Conservation (phyloP, 1,140 invertebrate genomes). For the Lepidurus couesii region DNA sequence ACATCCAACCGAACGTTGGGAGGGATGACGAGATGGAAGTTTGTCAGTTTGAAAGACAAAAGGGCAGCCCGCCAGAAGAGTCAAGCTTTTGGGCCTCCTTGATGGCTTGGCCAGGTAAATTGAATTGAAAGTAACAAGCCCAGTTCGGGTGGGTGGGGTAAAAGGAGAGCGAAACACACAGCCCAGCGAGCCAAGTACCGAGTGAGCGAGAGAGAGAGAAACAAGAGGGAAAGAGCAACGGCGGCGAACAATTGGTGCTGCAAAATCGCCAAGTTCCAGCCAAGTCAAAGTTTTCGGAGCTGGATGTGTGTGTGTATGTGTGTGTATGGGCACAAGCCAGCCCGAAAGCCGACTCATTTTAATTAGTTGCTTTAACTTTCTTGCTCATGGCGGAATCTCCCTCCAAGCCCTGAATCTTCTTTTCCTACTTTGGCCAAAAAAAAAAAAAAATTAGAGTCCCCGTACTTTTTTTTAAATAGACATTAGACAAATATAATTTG, state of each 20-base stretch:
- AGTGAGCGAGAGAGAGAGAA: too few species aligned
- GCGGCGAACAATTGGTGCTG: conserved; percentile 15
- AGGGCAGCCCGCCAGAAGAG: background rate
- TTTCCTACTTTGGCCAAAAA: background rate
- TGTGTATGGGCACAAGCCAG: background rate
- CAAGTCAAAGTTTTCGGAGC: background rate
- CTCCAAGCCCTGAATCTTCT: too few species aligned
- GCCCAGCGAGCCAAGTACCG: too few species aligned
- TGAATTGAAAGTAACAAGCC: conserved; percentile 7
- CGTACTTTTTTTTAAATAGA: too few species aligned
- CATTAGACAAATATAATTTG: too few species aligned
- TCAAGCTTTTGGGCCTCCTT: background rate
- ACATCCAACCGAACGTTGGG: background rate
- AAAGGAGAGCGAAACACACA: background rate
- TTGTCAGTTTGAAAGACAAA: background rate
- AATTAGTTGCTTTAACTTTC: conserved; percentile 18
- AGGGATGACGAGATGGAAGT: background rate
- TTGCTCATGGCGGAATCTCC: background rate
- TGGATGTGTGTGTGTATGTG: background rate
- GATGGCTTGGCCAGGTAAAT: conserved; percentile 12
- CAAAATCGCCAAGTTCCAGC: conserved; percentile 21
- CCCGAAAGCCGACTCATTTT: conserved; percentile 11
- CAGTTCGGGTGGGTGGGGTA: background rate
- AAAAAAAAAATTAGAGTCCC: too few species aligned
- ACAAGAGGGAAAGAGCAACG: too few species aligned